phyloP scores from a whole-genome alignment of 2,888 invertebrate genomes.

The Malthinus seriepunctatus region DNA sequence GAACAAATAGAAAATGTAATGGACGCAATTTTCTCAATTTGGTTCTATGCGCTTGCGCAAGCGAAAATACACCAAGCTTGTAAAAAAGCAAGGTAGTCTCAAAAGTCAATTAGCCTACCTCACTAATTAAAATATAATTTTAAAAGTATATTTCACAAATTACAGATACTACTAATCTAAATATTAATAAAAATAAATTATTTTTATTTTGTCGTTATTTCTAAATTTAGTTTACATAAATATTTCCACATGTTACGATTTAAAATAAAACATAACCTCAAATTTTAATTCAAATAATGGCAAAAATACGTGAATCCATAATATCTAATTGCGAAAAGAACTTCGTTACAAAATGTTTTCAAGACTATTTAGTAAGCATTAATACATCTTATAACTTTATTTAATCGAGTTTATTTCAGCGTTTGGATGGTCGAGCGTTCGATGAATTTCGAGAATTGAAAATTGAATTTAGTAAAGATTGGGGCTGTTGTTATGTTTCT shows the following conservation, averaged over 20 bases:
- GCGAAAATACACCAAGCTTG: background rate
- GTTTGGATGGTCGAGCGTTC: slow-evolving; percentile 78
- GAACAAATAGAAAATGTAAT: slow-evolving; percentile 33
- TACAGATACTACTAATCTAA: no score
- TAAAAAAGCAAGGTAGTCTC: no score
- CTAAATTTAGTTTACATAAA: no score
- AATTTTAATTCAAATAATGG: slow-evolving; percentile 34
- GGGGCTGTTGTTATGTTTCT: slow-evolving; percentile 78
- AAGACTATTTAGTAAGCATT: slow-evolving; percentile 64
- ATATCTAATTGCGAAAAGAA: slow-evolving; percentile 73
- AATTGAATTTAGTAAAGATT: slow-evolving; percentile 80
- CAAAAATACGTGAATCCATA: slow-evolving; percentile 67
- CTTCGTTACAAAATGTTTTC: slow-evolving; percentile 68
- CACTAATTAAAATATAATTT: no score
- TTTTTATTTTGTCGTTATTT: no score
- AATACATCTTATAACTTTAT: slow-evolving; percentile 27
- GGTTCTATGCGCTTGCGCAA: background rate
- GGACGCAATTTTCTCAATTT: slow-evolving; percentile 15
- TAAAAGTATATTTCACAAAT: no score
- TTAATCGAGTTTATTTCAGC: slow-evolving; percentile 56
- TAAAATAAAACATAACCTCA: background rate
- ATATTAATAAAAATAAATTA: no score
- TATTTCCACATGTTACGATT: no score
- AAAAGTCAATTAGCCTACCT: no score
- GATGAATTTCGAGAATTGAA: slow-evolving; percentile 72